These are phyloP conservation scores for Tragopan temminckii DNA, from an alignment of 2,797 vertebrate species.

Conservation along the genomic window DNA sequence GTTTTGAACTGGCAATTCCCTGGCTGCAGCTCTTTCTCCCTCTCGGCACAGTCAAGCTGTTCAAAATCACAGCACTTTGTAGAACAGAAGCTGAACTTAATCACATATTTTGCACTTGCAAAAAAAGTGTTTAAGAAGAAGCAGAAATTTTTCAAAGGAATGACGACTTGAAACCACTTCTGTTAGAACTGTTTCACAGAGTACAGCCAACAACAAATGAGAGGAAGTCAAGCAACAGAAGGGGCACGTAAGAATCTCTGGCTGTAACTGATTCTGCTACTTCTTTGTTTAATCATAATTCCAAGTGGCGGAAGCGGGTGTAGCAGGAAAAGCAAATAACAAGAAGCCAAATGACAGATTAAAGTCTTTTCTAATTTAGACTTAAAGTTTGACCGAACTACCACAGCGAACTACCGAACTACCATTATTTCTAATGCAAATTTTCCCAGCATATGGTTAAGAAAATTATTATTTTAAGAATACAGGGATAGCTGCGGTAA, in stretches of 20 bases:
- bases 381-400: background rate
- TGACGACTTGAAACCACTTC: background rate
- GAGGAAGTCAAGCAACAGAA: conserved; percentile 58
- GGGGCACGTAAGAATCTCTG: conserved; percentile 37
- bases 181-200: conserved; percentile 30
- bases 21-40: background rate
- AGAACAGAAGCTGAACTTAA: background rate
- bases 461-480: conserved; percentile 33
- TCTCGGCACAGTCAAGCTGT: background rate
- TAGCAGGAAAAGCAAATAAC: conserved; percentile 67
- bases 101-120: background rate
- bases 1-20: background rate
- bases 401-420: too few species aligned
- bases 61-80: background rate
- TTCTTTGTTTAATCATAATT: conserved; percentile 63
- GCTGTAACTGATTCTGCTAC: background rate
- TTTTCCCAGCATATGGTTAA: background rate
- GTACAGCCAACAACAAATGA: background rate
- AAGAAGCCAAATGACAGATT: conserved; percentile 30
- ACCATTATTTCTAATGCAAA: conserved; percentile 14
- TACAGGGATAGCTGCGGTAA: background rate
- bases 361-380: conserved; percentile 35
- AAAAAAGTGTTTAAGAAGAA: background rate
- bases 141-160: background rate
- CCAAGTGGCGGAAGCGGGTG: conserved; percentile 65